Evolutionary conservation across 2,888 invertebrate genomes (phyloP).

Genomic region (Diadromus collaris): DNA sequence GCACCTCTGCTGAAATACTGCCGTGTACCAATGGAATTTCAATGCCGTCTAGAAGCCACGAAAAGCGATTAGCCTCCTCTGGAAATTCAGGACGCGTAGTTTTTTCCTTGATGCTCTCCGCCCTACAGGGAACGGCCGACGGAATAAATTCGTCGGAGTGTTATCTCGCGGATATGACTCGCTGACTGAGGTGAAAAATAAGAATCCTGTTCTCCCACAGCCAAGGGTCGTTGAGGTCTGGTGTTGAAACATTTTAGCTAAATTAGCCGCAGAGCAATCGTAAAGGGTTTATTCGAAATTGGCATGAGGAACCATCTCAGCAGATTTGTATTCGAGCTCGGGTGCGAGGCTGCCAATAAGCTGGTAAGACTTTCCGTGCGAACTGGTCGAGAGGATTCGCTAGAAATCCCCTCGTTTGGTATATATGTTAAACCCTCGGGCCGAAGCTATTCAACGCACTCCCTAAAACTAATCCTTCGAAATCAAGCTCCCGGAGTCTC

Average conservation of each 20-base stretch:
- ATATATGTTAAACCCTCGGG: slow-evolving; percentile 49
- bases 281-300: slow-evolving; percentile 21
- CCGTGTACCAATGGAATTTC: slow-evolving; percentile 54
- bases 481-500: slow-evolving; percentile 17
- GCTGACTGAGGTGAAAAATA: background rate
- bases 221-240: background rate
- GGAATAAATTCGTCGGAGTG: slow-evolving; percentile 27
- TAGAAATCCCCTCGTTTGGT: slow-evolving; percentile 33
- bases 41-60: slow-evolving; percentile 49
- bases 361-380: slow-evolving; percentile 13
- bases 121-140: background rate
- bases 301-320: background rate
- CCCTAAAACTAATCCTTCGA: slow-evolving; percentile 58
- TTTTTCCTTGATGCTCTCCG: slow-evolving; percentile 1
- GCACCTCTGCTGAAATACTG: slow-evolving; percentile 46
- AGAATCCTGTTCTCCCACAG: background rate
- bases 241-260: background rate
- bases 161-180: slow-evolving; percentile 3
- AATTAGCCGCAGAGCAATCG: slow-evolving; percentile 23
- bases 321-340: slow-evolving; percentile 8
- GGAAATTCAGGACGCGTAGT: slow-evolving; percentile 49
- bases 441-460: slow-evolving; percentile 47
- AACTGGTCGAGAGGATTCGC: slow-evolving; percentile 26
- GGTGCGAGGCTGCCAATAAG: slow-evolving; percentile 4
- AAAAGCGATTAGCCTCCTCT: slow-evolving; percentile 53